Base-by-base conservation (phyloP, 2,888 invertebrate genomes). In the Salticus scenicus region DNA sequence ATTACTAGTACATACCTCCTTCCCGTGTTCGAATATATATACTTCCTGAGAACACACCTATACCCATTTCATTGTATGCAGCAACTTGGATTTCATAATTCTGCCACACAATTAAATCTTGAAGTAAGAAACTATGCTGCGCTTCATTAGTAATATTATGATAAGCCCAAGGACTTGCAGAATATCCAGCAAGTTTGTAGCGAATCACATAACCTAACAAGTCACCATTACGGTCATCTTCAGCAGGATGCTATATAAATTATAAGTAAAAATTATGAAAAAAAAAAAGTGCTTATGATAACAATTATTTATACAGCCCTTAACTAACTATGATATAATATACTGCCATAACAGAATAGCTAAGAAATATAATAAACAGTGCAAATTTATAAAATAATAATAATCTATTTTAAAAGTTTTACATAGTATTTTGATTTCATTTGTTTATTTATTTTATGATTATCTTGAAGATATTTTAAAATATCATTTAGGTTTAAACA, bases 71-170 rank as follows among this genome's bases (percentile, higher is more conserved):
- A 91, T 99, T 99, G 91, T 96, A 99, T 0, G 98, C 98, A 0
- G 99, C 98, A 84, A 99, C 97, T 92, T 97, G 97, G 0, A 99
- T 95, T 76, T 97, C 94, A 90, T 99, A 99, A 91, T 98, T 97
- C 91, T 98, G 97, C 98, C 98, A 99, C 0, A 98, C 98, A 84
- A 98, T 98, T 88, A 99, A 92, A 90, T 98, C 98, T 89, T 95
- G 94, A 77, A 99, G 96, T 0, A 97, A 93, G 90, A 95, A 97
- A 91, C 96, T 97, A 89, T 97, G 94, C 90, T 97, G 96, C 0
- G 96, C 96, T 91, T 97, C 97, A 91, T 98, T 97, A 0, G 97
- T 97, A 24, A 98, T 96, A 91, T 98, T 98, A 90, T 96, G 94
- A 89, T 94, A 93, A 4, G 95, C 97, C 98, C 98, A 98, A 0